Evolutionary conservation across 2,113 vertebrate species (phyloP).

Genomic region (Cottus gobio): DNA sequence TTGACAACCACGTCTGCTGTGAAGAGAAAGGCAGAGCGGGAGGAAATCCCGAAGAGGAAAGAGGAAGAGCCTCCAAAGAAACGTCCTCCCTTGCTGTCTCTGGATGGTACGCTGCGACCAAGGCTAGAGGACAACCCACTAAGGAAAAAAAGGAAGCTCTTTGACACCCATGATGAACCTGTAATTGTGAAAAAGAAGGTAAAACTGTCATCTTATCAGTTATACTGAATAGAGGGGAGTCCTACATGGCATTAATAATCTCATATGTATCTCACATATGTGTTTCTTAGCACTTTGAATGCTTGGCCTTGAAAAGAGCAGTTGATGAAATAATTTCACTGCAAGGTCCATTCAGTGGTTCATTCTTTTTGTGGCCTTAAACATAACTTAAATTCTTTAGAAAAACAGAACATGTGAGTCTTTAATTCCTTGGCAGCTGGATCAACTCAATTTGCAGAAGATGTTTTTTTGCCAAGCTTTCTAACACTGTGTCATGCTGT

Average conservation of each 20-base stretch:
- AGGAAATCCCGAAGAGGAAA: slow-evolving; percentile 86
- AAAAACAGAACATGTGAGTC: not conserved
- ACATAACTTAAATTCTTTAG: not conserved
- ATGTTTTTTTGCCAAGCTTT: not conserved
- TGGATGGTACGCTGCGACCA: slow-evolving; percentile 82
- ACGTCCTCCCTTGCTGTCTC: slow-evolving; percentile 71
- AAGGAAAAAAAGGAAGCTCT: slow-evolving; percentile 91
- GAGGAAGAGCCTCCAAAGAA: slow-evolving; percentile 91
- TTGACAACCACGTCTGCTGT: slow-evolving; percentile 51
- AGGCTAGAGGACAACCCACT: slow-evolving; percentile 91
- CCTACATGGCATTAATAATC: not conserved
- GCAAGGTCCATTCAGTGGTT: not conserved
- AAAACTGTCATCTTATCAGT: not conserved
- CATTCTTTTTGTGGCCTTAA: not conserved
- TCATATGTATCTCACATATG: not conserved
- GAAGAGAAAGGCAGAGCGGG: slow-evolving; percentile 90
- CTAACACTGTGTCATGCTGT: not conserved
- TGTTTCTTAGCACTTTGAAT: not conserved
- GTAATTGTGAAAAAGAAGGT: slow-evolving; percentile 90
- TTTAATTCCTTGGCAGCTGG: not conserved
- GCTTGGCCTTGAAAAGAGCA: not conserved
- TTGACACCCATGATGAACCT: slow-evolving; percentile 91
- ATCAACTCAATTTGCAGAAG: not conserved
- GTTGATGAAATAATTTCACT: not conserved
- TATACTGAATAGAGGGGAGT: not conserved